These are phyloP conservation scores for Brachyistius frenatus DNA, from an alignment of 2,113 vertebrate species.

Conservation along the genomic window DNA sequence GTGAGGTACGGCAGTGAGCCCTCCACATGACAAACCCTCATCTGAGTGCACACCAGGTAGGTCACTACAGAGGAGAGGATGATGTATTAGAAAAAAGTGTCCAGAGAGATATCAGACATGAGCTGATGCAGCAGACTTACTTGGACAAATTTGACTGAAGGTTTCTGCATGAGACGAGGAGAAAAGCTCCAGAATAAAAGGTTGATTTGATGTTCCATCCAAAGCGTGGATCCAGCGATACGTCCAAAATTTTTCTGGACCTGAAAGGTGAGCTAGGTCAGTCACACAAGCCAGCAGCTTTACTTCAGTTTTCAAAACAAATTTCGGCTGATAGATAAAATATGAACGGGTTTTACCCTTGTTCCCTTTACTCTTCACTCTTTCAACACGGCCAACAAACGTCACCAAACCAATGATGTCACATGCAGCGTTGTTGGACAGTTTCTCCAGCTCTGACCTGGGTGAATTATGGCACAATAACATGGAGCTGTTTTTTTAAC, in stretches of 20 bases:
- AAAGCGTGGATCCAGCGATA: constrained; percentile 92
- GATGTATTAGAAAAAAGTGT: not conserved
- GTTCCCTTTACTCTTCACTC: constrained; percentile 86
- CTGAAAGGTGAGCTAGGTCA: constrained; percentile 63
- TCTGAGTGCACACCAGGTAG: constrained; percentile 93
- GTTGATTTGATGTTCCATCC: constrained; percentile 88
- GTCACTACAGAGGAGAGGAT: constrained; percentile 75
- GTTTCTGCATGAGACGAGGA: constrained; percentile 93
- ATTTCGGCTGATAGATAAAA: not conserved
- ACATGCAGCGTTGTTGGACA: constrained; percentile 85
- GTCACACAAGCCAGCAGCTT: too few relatives aligned
- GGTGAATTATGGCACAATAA: constrained; percentile 23
- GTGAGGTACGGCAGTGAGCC: constrained; percentile 87
- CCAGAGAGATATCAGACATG: not conserved
- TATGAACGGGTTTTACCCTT: constrained; percentile 60
- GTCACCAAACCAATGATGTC: constrained; percentile 92
- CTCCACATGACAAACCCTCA: constrained; percentile 87
- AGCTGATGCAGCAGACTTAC: constrained; percentile 75
- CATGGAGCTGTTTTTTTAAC: not conserved
- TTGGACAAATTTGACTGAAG: constrained; percentile 91
- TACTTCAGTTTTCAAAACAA: not conserved
- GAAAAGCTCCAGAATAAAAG: constrained; percentile 93
- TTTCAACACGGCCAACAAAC: constrained; percentile 91
- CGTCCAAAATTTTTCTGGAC: constrained; percentile 90
- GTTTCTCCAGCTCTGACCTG: constrained; percentile 87